Evolutionary conservation across 1,140 invertebrate species (phyloP), one percentile per base, ranked within the genome.

Genomic region (Zophobas atratus): DNA sequence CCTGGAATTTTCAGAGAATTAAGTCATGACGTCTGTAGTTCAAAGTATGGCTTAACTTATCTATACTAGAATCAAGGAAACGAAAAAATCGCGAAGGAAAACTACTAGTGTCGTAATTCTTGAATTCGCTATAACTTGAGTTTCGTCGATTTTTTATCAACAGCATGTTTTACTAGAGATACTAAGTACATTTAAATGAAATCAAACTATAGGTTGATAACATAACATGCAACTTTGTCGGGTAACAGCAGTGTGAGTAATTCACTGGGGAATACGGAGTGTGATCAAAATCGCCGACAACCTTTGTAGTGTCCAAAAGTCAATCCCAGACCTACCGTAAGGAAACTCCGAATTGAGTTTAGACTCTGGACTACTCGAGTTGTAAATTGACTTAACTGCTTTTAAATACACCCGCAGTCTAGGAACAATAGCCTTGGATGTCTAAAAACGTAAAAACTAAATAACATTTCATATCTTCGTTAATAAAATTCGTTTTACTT

Each of bases 331-430:
- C 60, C 60, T 67, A 67, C 60, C 60, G 60, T 39, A 67, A 67
- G 60, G 60, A 33, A 67, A 67, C 60, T 67, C 60, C 60, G 8
- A 67, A 67, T 67, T 67, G 60, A 67, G 56, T 35, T 60, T 38
- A 3, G 60, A 67, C 60, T 67, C 20, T 67, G 60, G 20, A 67
- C 60, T 43, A 41, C 60, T 43, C 32, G 39, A 51, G 20, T 51
- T 20, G 49, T 51, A 51, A 20, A 51, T 51, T 51, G 49, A 51
- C n/a, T 39, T 41, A 67, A 67, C 60, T 67, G 39, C 32, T 67
- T 67, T 67, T 67, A 67, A 67, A 67, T 67, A 67, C 39, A 67
- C 39, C 60, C 60, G 60, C 60, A 67, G 60, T 67, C 60, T 67
- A 67, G 60, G 60, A 39, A 67, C 35, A 67, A 67, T 67, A 36